Base-by-base conservation (phyloP, 2,888 invertebrate genomes). In the Apodemia zela region DNA sequence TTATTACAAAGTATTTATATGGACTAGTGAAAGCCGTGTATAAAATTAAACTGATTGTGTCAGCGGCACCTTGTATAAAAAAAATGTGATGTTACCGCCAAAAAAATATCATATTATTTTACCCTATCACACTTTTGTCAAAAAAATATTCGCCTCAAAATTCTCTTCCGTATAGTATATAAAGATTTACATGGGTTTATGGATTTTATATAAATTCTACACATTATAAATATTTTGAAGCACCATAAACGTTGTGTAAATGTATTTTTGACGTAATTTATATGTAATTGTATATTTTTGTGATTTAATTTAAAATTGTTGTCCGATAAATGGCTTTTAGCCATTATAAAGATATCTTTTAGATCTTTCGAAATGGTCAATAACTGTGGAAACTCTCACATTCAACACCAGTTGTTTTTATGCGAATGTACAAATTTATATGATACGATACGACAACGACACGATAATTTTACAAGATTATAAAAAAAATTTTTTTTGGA, bases 341-440 rank as follows among this genome's bases (percentile, higher is more conserved):
- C 13, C 21, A 8, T 54, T 54, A 54, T 15, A 21, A 15, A 7
- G 10, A 18, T 49, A 18, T 49, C 3, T 49, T 49, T 49, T 3
- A 13, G 5, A 13, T 54, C 15, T 21, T 21, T 51, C 21, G 11
- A 15, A 54, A 25, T 54, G 25, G 4, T 54, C 13, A 25, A 15
- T 25, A 54, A 25, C 5, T 21, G 13, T 21, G 11, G 6, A 21
- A 3, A 11, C 15, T 25, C 25, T 54, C 54, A 54, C 54, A 54
- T 54, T 54, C 54, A 54, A 25, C 54, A 54, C 54, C 54, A 54
- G 54, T 54, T 25, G 54, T 54, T 2, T 21, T 21, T 25, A 13
- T 25, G 13, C 18, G 25, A 25, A 25, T 54, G 18, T 54, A 21
- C 54, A 15, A 25, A 54, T 54, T 54, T 54, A 54, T 54, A 54